Evolutionary conservation across 2,113 vertebrate species (phyloP).

Genomic region (Potamarius usumacintae): DNA sequence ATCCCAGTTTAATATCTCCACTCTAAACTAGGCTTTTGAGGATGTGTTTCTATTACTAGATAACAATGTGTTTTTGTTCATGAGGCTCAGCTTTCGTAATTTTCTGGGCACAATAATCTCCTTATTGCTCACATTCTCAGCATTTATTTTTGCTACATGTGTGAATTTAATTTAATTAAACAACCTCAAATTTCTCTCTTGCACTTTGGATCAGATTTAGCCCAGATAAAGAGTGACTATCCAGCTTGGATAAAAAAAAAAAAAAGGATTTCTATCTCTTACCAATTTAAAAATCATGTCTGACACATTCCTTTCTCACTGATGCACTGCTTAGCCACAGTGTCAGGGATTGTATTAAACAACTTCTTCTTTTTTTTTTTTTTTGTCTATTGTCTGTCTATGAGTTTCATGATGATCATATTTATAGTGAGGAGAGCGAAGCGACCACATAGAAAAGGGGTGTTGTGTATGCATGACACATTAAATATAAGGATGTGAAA

Average conservation of each 20-base stretch:
- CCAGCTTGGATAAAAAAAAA: not conserved
- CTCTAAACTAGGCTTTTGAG: not conserved
- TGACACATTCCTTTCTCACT: not conserved
- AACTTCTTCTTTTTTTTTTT: not conserved
- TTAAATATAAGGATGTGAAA: not conserved
- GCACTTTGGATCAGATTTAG: not conserved
- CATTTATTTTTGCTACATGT: conserved; percentile 2
- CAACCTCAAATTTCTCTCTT: not conserved
- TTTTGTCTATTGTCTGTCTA: not conserved
- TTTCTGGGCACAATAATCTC: not conserved
- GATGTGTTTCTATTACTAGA: not conserved
- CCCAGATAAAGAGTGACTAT: not conserved
- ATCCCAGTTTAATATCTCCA: not conserved
- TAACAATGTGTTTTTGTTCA: not conserved
- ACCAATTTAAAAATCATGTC: not conserved
- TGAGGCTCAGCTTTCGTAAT: not conserved
- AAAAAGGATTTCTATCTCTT: not conserved
- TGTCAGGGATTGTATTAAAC: not conserved
- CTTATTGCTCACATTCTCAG: not conserved
- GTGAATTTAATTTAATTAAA: conserved; percentile 3
- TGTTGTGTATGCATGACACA: not conserved
- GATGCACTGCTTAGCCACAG: not conserved
- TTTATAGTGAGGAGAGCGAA: not conserved
- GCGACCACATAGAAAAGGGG: not conserved
- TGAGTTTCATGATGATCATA: not conserved